Percentiles rank a stretch among this genome's conserved stretches.
Conservation (phyloP, 2,888 invertebrate genomes). For the Saturnia pavonia region DNA sequence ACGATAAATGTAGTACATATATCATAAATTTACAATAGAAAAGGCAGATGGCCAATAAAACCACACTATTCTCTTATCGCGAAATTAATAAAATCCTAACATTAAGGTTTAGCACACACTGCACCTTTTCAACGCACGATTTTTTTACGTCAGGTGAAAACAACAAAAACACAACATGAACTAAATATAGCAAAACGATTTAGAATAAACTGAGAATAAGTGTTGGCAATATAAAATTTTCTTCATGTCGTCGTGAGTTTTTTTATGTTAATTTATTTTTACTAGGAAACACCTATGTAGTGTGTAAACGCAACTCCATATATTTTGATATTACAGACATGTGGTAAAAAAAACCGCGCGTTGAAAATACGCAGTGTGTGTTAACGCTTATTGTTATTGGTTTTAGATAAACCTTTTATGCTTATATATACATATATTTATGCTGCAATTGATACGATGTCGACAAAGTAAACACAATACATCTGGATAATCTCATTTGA, state of each 20-base stretch:
- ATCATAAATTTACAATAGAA: neutral
- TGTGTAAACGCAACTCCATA: too few relatives aligned
- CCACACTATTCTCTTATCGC: conserved; percentile 8
- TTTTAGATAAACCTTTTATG: neutral
- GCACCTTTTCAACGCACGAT: neutral
- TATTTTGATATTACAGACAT: neutral
- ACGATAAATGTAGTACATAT: neutral
- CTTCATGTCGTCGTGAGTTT: too few relatives aligned
- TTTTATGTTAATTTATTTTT: neutral
- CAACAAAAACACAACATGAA: neutral
- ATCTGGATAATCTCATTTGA: too few relatives aligned
- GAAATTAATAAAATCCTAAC: conserved; percentile 7
- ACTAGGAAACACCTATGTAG: too few relatives aligned
- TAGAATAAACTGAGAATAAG: too few relatives aligned
- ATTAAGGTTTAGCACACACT: neutral
- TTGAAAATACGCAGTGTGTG: neutral
- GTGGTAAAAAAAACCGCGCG: neutral
- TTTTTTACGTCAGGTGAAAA: neutral
- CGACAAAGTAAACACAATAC: neutral
- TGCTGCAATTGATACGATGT: conserved; percentile 7
- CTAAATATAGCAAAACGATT: neutral
- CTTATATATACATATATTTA: neutral
- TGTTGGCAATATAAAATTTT: too few relatives aligned
- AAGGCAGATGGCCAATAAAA: conserved; percentile 3
- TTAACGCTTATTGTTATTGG: neutral